Evolutionary conservation across 2,797 vertebrate species (phyloP).

Genomic region (Chaetophractus vellerosus): DNA sequence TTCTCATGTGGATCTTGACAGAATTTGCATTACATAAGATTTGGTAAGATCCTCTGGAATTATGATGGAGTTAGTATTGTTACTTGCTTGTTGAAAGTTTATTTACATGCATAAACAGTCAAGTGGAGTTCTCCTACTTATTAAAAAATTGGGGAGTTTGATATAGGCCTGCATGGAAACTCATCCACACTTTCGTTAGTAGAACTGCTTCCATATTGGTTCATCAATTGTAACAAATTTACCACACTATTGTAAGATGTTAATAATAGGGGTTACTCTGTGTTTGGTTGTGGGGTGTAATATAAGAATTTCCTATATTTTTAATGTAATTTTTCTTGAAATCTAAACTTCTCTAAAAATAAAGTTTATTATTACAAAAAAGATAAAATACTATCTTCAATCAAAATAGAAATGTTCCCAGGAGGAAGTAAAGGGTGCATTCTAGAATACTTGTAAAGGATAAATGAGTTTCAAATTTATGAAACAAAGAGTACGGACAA

Average conservation of each 20-base stretch:
- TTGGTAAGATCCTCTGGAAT: background rate
- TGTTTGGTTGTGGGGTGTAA: too few species aligned
- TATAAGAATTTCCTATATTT: too few species aligned
- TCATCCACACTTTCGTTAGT: background rate
- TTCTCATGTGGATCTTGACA: background rate
- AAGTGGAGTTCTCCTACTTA: background rate
- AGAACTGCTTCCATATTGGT: too few species aligned
- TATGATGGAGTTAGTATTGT: background rate
- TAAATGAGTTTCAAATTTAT: background rate
- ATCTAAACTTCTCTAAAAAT: too few species aligned
- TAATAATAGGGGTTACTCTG: too few species aligned
- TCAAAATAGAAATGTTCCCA: background rate
- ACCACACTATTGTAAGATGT: too few species aligned
- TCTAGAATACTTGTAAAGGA: background rate
- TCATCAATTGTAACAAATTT: too few species aligned
- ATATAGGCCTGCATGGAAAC: background rate
- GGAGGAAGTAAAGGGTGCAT: background rate
- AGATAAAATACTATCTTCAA: background rate
- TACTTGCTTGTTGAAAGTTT: background rate
- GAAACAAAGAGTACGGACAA: background rate
- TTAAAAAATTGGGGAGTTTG: background rate
- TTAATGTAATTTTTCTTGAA: too few species aligned
- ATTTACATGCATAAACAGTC: background rate
- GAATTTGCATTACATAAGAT: background rate
- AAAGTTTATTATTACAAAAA: background rate